These are phyloP conservation scores for Romanogobio albipinnatus DNA, from an alignment of 2,113 vertebrate genomes.

Conservation along the genomic window DNA sequence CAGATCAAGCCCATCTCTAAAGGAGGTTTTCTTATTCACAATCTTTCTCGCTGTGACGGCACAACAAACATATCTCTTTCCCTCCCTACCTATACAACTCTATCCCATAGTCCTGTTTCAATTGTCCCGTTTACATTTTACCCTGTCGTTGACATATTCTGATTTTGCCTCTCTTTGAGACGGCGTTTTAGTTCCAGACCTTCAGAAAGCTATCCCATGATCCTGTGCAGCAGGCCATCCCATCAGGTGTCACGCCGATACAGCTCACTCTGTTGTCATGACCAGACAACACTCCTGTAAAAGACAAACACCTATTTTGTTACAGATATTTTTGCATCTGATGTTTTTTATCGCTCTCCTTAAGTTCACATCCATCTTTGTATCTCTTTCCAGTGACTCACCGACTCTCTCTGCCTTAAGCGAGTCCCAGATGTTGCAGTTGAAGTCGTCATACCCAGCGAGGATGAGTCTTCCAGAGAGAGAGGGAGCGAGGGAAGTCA, in stretches of 20 bases:
- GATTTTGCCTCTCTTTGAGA: constrained; percentile 31
- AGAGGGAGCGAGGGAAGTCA: constrained; percentile 93
- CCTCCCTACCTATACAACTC: constrained; percentile 46
- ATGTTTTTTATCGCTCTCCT: neutral
- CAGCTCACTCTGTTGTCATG: constrained; percentile 99
- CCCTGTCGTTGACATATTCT: constrained; percentile 26
- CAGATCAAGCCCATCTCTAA: constrained; percentile 54
- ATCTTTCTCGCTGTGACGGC: constrained; percentile 65
- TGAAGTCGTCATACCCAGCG: constrained; percentile 95
- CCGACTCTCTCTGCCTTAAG: constrained; percentile 86
- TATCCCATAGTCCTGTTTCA: constrained; percentile 46
- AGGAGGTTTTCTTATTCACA: constrained; percentile 24
- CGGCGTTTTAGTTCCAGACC: constrained; percentile 88
- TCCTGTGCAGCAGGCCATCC: constrained; percentile 95
- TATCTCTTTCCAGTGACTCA: constrained; percentile 66
- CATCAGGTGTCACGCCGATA: constrained; percentile 88
- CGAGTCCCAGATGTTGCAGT: constrained; percentile 96
- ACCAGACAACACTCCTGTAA: constrained; percentile 88
- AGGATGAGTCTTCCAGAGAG: constrained; percentile 89
- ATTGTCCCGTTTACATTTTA: constrained; percentile 42
- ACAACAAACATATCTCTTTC: constrained; percentile 59
- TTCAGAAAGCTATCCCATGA: constrained; percentile 99
- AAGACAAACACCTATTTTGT: neutral
- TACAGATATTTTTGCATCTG: neutral
- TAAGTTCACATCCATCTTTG: neutral